Base-by-base conservation (phyloP, 2,797 vertebrate genomes). In the Discoglossus pictus region DNA sequence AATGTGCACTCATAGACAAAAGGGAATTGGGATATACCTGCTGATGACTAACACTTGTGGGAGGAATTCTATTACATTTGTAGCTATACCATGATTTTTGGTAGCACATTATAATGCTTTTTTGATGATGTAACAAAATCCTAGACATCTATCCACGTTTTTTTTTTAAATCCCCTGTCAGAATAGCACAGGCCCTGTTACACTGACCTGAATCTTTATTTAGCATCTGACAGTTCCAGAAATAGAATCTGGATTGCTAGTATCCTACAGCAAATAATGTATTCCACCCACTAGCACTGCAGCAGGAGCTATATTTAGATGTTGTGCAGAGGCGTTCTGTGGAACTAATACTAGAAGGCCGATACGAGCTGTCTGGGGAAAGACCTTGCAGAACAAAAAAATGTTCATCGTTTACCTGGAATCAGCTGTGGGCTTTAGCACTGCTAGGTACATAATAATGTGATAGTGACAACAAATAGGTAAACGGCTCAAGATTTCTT, bases 221-320 rank as follows among this genome's bases (percentile, higher is more conserved):
- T 86, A 87, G 86, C 68, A 76, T 67, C 80, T 70, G 74, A 50
- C 63, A 72, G 78, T 31, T 68, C 82, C 79, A 76, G 76, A 82
- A 88, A 87, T 82, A 85, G 85, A 38, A 0, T 15, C 75, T 44
- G 72, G 58, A 79, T 79, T 76, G 66, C 48, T 79, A 1, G 4
- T 59, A 73, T 72, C 80, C 76, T 73, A 47, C 72, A 67, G 83
- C 73, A 47, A 73, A 56, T 75, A 75, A 61, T 77, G 25, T 64
- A 58, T 76, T 83, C 76, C 78, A 81, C 66, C 50, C 75, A 68
- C 20, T 0, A 5, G 50, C 78, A 78, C 74, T 52, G 75, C 74
- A 23, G 35, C 54, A 11, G 0, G 1, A 12, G 43, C 82, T 88
- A 81, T 82, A 78, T 87, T 84, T 87, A 86, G 79, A 77, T 18